phyloP scores from a whole-genome alignment of 2,888 invertebrate genomes.

The Rhimphoctona megacephalus region DNA sequence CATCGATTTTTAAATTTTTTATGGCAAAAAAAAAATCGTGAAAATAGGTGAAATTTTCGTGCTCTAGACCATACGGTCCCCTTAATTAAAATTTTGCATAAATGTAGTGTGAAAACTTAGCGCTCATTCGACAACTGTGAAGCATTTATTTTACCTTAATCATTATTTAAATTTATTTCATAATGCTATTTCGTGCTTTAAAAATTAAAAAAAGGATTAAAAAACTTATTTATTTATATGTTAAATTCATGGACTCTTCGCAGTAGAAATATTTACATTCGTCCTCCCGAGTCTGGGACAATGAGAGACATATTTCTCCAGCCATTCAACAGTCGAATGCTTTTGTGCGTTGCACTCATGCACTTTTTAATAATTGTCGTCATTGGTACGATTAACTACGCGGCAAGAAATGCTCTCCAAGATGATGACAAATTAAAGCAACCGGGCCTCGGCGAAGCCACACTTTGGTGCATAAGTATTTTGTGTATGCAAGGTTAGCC shows the following conservation, averaged over 20 bases:
- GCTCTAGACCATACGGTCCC: too few relatives aligned
- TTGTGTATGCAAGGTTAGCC: constrained; percentile 88
- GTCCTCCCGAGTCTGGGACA: constrained; percentile 87
- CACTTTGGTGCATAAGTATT: constrained; percentile 88
- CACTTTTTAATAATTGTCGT: constrained; percentile 85
- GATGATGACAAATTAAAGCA: constrained; percentile 80
- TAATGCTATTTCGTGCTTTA: too few relatives aligned
- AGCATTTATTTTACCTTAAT: too few relatives aligned
- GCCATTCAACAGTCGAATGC: constrained; percentile 87
- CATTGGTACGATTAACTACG: constrained; percentile 86
- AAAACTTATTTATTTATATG: too few relatives aligned
- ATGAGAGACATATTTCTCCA: constrained; percentile 88
- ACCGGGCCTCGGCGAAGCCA: constrained; percentile 86
- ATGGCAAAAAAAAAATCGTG: too few relatives aligned
- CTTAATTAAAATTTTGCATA: too few relatives aligned
- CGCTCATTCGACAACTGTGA: too few relatives aligned
- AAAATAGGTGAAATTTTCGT: too few relatives aligned
- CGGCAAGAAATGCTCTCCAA: constrained; percentile 77
- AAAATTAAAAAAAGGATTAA: too few relatives aligned
- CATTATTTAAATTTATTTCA: too few relatives aligned
- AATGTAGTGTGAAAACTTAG: too few relatives aligned
- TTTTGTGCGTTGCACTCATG: constrained; percentile 86
- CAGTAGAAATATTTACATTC: constrained; percentile 89
- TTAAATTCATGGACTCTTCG: not conserved
- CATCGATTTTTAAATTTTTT: too few relatives aligned